Conservation (phyloP, 2,888 invertebrate species). For the Brassicogethes aeneus region DNA sequence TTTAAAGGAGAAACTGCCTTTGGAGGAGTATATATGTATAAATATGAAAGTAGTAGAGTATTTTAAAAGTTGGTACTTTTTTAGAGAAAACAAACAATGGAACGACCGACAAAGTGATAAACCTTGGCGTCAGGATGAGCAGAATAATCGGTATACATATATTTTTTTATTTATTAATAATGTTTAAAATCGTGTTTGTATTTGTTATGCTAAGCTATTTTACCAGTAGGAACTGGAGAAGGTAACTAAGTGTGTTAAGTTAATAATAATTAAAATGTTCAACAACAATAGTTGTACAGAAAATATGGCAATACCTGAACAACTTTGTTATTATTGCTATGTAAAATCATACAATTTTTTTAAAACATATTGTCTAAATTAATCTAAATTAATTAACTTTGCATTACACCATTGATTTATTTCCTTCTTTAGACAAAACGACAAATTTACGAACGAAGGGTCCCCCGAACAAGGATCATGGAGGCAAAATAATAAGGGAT, state of each 20-base stretch:
- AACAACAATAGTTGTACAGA: too few relatives aligned
- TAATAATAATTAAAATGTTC: neutral
- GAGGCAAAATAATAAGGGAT: constrained; percentile 27
- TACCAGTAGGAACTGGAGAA: neutral
- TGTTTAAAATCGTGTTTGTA: neutral
- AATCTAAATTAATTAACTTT: too few relatives aligned
- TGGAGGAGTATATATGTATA: too few relatives aligned
- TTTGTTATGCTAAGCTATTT: neutral
- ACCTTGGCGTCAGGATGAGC: constrained; percentile 21
- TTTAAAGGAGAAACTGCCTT: too few relatives aligned
- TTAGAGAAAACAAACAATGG: constrained; percentile 11
- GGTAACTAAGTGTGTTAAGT: neutral
- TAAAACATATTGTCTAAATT: too few relatives aligned
- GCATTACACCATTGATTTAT: too few relatives aligned
- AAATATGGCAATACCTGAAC: too few relatives aligned
- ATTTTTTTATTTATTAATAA: constrained; percentile 1
- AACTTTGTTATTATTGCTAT: too few relatives aligned
- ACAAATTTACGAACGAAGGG: constrained; percentile 22
- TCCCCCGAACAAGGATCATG: constrained; percentile 22
- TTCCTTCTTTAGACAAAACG: constrained; percentile 14
- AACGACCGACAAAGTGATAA: constrained; percentile 13
- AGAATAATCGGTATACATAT: constrained; percentile 19
- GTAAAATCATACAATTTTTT: too few relatives aligned
- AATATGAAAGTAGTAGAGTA: too few relatives aligned
- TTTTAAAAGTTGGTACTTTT: too few relatives aligned